A percentile compares a stretch with the other conserved stretches of the same genome.
These are phyloP conservation scores for Puntigrus tetrazona DNA, from an alignment of 2,113 vertebrate species.

Conservation along the genomic window DNA sequence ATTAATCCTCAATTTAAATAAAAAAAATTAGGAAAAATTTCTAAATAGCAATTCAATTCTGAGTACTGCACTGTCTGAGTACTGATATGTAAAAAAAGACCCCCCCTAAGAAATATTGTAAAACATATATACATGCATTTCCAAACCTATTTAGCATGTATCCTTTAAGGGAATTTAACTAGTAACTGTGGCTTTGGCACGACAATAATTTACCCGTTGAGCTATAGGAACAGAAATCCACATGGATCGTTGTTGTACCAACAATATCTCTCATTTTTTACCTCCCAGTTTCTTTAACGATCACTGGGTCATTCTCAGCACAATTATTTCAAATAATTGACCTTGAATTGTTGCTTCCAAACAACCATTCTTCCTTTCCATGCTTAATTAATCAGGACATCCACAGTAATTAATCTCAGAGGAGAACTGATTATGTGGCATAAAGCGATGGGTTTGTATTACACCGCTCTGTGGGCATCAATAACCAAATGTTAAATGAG, in stretches of 20 bases:
- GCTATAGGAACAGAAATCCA: not conserved
- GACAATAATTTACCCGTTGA: not conserved
- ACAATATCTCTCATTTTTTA: not conserved
- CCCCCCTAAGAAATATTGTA: too few species aligned
- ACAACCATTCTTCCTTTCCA: constrained; percentile 24
- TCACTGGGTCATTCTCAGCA: constrained; percentile 63
- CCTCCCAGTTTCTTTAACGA: constrained; percentile 22
- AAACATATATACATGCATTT: not conserved
- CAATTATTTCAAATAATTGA: constrained; percentile 68
- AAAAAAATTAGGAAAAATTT: not conserved
- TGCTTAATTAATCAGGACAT: constrained; percentile 54
- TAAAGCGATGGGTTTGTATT: constrained; percentile 39
- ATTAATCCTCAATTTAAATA: not conserved
- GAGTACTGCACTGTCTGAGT: not conserved
- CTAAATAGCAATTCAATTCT: not conserved
- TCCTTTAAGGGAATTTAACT: not conserved
- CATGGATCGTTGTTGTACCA: not conserved
- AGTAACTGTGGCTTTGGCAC: not conserved
- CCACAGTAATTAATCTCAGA: constrained; percentile 53
- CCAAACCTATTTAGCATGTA: not conserved
- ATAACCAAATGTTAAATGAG: constrained; percentile 36
- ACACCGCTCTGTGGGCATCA: constrained; percentile 38
- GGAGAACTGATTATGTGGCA: constrained; percentile 45
- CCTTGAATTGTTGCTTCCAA: constrained; percentile 52
- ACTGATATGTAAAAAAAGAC: too few species aligned